phyloP scores from a whole-genome alignment of 2,888 invertebrate genomes.

The Synergus itoensis region DNA sequence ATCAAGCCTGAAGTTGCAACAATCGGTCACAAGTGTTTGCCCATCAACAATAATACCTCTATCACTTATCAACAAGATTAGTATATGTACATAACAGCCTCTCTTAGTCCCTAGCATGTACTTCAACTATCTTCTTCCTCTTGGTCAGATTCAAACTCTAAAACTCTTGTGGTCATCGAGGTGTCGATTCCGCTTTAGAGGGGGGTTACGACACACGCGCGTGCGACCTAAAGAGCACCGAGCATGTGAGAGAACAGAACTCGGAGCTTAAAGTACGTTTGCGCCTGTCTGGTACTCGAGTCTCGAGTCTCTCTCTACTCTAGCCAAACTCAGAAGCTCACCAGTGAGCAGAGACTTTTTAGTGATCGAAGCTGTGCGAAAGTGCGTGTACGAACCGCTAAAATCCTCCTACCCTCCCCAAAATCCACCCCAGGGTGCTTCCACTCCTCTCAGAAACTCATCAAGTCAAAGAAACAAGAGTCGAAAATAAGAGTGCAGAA shows the following conservation, averaged over 20 bases:
- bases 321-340: constrained; percentile 23
- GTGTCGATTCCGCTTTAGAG: constrained; percentile 10
- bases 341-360: not conserved
- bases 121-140: not conserved
- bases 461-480: no score
- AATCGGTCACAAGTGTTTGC: no score
- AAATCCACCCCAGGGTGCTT: constrained; percentile 9
- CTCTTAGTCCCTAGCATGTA: no score
- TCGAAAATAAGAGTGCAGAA: not conserved
- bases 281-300: constrained; percentile 16
- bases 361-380: constrained; percentile 7
- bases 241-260: constrained; percentile 27
- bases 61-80: no score
- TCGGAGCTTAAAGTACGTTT: constrained; percentile 25
- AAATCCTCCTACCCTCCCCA: not conserved
- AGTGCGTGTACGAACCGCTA: constrained; percentile 10
- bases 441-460: not conserved
- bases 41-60: no score
- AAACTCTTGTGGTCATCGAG: not conserved
- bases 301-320: not conserved
- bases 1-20: no score
- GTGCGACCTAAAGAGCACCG: constrained; percentile 37
- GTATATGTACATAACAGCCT: no score
- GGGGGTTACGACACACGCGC: constrained; percentile 27
- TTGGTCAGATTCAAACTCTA: not conserved